These are phyloP conservation scores for Poeciliopsis gracilis DNA, from an alignment of 2,797 vertebrate genomes.

Conservation along the genomic window DNA sequence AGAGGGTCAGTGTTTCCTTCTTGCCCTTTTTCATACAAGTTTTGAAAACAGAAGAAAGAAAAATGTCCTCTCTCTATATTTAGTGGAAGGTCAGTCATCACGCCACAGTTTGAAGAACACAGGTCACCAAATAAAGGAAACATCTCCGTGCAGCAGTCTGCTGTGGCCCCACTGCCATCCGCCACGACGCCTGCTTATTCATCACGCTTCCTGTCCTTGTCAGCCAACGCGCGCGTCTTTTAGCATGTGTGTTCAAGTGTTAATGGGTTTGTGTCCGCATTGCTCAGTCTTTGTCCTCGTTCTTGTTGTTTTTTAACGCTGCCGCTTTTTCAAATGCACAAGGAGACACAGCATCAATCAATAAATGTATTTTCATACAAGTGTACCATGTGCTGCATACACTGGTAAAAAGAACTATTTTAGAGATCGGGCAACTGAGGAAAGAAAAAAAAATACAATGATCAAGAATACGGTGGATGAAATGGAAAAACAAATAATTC, in stretches of 20 bases:
- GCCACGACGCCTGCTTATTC: slow-evolving; percentile 72
- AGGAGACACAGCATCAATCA: neutral
- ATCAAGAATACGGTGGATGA: neutral
- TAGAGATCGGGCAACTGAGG: neutral
- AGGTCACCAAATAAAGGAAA: slow-evolving; percentile 53
- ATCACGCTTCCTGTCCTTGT: slow-evolving; percentile 66
- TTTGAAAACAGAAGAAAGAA: slow-evolving; percentile 32
- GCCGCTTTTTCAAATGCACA: slow-evolving; percentile 5
- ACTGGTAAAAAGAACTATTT: neutral
- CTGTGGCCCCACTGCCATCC: slow-evolving; percentile 53
- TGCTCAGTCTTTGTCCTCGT: slow-evolving; percentile 3
- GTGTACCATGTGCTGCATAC: neutral
- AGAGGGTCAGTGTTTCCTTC: neutral
- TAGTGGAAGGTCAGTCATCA: slow-evolving; percentile 47
- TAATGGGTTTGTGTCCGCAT: slow-evolving; percentile 25
- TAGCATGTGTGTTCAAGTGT: slow-evolving; percentile 18
- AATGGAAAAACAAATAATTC: neutral
- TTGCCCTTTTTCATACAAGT: neutral
- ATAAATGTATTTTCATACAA: neutral
- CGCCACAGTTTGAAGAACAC: slow-evolving; percentile 27
- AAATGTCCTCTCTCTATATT: slow-evolving; percentile 37
- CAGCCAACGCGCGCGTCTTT: slow-evolving; percentile 18
- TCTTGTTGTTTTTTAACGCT: slow-evolving; percentile 31
- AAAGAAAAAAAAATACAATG: neutral
- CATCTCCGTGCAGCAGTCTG: slow-evolving; percentile 33